phyloP scores from a whole-genome alignment of 2,888 invertebrate genomes.

The Athrips mouffetella region DNA sequence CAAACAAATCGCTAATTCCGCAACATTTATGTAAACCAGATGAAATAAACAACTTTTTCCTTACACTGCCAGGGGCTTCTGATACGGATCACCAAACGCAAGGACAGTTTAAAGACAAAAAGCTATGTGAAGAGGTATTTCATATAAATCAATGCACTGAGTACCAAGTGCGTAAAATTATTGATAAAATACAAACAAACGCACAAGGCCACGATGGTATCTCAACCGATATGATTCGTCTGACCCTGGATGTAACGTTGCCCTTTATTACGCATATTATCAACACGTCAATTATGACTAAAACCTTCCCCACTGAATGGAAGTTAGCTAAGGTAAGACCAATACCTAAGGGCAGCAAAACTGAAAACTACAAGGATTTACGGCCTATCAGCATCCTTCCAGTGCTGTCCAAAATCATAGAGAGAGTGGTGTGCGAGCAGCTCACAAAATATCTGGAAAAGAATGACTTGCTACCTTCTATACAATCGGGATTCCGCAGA shows the following conservation, averaged over 20 bases:
- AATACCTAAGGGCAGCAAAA: slow-evolving; percentile 17
- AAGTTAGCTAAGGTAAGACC: slow-evolving; percentile 19
- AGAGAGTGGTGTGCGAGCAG: too few relatives aligned
- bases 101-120: not conserved
- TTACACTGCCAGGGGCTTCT: not conserved
- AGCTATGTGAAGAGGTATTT: not conserved
- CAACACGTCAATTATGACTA: slow-evolving; percentile 16
- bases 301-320: slow-evolving; percentile 18
- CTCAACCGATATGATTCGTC: slow-evolving; percentile 18
- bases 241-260: slow-evolving; percentile 16
- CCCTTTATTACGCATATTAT: slow-evolving; percentile 18
- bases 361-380: slow-evolving; percentile 19
- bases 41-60: not conserved
- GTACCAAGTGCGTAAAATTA: slow-evolving; percentile 11
- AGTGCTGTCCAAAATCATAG: too few relatives aligned
- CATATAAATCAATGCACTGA: not conserved
- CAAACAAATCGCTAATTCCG: not conserved
- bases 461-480: too few relatives aligned
- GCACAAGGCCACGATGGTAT: slow-evolving; percentile 20
- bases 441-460: too few relatives aligned
- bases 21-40: not conserved
- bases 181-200: slow-evolving; percentile 17
- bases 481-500: too few relatives aligned
- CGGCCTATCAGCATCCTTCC: too few relatives aligned
- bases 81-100: not conserved